These are phyloP conservation scores for Xenopus tropicalis DNA, from an alignment of 2,113 vertebrate genomes.

Conservation along the genomic window UCB_Xtro_10.0 CM004443.2:186030001-186030500, in stretches of 20 bases:
- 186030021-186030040: no score
- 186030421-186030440: constrained; percentile 13
- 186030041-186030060: no score
- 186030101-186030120: no score
- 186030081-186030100: no score
- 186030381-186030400: no score
- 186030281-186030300: constrained; percentile 98
- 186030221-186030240: constrained; percentile 93
- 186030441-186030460: constrained; percentile 31
- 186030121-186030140: no score
- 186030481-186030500: constrained; percentile 8
- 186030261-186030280: constrained; percentile 93
- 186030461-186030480: constrained; percentile 9
- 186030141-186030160: constrained; percentile 24
- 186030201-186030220: constrained; percentile 91
- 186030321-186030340: no score
- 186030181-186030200: constrained; percentile 84
- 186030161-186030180: constrained; percentile 87
- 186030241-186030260: constrained; percentile 95
- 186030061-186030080: no score
- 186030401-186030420: no score
- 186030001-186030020: no score
- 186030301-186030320: not conserved
- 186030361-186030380: no score
- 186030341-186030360: no score